Evolutionary conservation across 1,140 invertebrate species (phyloP).

Genomic region (Atta cephalotes): DNA sequence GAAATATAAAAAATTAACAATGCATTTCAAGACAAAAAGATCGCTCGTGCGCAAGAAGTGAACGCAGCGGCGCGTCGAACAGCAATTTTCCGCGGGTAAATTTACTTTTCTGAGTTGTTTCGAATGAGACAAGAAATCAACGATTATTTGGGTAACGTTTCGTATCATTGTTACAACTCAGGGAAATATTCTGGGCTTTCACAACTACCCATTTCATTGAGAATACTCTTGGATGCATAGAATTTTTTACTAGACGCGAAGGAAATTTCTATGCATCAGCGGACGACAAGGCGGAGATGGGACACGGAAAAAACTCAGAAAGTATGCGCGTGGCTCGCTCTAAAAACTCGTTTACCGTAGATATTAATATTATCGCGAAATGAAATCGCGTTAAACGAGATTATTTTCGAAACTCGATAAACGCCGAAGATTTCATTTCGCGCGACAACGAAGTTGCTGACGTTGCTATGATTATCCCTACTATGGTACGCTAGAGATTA

Average conservation of each 20-base stretch:
- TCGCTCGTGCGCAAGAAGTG: neutral
- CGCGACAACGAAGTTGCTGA: slow-evolving; percentile 49
- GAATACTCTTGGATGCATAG: slow-evolving; percentile 68
- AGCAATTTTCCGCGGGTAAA: slow-evolving; percentile 2
- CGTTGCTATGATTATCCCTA: neutral
- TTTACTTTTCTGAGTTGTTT: neutral
- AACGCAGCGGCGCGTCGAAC: neutral
- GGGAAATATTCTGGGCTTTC: slow-evolving; percentile 7
- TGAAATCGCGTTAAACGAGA: slow-evolving; percentile 49
- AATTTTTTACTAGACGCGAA: slow-evolving; percentile 66
- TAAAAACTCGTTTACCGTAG: slow-evolving; percentile 44
- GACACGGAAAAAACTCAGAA: slow-evolving; percentile 41
- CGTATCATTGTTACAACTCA: slow-evolving; percentile 41
- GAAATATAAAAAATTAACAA: neutral
- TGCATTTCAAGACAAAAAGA: neutral
- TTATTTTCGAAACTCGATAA: slow-evolving; percentile 58
- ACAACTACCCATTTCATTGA: slow-evolving; percentile 49
- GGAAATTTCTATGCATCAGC: slow-evolving; percentile 67
- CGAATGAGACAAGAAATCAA: slow-evolving; percentile 20
- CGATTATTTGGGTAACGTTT: slow-evolving; percentile 42
- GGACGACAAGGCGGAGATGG: slow-evolving; percentile 57
- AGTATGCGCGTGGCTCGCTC: neutral
- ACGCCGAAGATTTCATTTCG: slow-evolving; percentile 48
- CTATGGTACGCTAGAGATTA: slow-evolving; percentile 27
- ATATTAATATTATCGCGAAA: slow-evolving; percentile 62